Conservation (phyloP, 2,888 invertebrate species). For the Brassicogethes aeneus region DNA sequence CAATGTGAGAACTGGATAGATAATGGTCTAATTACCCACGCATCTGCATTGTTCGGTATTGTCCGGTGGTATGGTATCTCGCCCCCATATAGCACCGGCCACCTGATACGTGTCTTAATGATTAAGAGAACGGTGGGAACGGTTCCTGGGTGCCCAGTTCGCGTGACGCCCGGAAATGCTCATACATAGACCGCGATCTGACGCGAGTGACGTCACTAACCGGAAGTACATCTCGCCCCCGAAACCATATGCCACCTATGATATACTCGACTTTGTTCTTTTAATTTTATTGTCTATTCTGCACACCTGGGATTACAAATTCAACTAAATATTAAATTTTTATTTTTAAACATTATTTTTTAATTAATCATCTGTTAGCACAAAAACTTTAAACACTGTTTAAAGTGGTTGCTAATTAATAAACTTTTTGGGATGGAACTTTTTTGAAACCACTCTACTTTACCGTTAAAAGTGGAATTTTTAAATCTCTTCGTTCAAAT, state of each 20-base stretch:
- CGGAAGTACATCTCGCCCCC: conserved; percentile 31
- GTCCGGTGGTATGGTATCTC: conserved; percentile 8
- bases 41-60: conserved; percentile 7
- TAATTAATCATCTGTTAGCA: neutral
- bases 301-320: neutral
- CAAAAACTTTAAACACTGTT: neutral
- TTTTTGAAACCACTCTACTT: neutral
- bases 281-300: neutral
- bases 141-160: conserved; percentile 32
- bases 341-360: neutral
- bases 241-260: conserved; percentile 31
- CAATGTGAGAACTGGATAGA: no score
- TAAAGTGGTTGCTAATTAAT: neutral
- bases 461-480: no score
- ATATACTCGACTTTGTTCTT: neutral
- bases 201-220: conserved; percentile 21
- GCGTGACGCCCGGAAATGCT: conserved; percentile 39
- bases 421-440: neutral
- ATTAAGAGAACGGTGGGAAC: conserved; percentile 29
- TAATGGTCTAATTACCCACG: neutral
- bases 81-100: conserved; percentile 19
- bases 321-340: no score
- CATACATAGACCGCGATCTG: conserved; percentile 31
- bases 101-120: conserved; percentile 30
- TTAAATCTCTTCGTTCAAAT: neutral